phyloP scores from a whole-genome alignment of 2,113 vertebrate genomes.

The Chamaetylas fuelleborni region DNA sequence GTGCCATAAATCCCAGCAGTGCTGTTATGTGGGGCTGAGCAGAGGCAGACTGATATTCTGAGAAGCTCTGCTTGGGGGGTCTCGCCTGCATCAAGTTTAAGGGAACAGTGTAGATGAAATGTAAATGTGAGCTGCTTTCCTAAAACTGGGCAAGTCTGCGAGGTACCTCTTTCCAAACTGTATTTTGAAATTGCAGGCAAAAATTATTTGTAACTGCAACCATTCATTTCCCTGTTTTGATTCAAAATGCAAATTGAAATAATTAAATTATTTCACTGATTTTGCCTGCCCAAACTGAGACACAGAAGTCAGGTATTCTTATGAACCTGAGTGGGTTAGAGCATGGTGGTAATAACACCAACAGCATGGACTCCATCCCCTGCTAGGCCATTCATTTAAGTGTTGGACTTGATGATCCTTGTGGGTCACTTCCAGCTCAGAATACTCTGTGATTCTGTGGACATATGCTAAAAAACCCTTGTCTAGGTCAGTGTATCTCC shows the following conservation, averaged over 20 bases:
- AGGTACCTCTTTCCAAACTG: not conserved
- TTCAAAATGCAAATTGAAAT: not conserved
- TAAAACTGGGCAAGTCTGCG: not conserved
- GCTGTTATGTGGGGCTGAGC: constrained; percentile 2
- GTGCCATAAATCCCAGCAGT: not conserved
- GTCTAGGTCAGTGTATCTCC: not conserved
- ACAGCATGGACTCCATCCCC: accelerated
- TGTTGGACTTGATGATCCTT: not conserved
- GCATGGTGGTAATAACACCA: not conserved
- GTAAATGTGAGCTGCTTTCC: not conserved
- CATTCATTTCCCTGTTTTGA: not conserved
- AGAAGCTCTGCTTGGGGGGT: not conserved
- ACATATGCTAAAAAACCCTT: not conserved
- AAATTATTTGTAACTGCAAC: no score
- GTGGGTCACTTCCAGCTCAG: not conserved
- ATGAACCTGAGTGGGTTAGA: not conserved
- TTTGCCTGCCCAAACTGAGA: not conserved
- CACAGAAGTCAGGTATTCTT: not conserved
- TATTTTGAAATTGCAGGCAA: not conserved
- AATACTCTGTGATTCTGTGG: not conserved
- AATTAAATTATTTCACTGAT: not conserved
- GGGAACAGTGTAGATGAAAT: not conserved
- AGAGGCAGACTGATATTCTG: not conserved
- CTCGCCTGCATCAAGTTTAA: not conserved
- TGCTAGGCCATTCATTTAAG: not conserved